Evolutionary conservation across 2,888 invertebrate genomes (phyloP), one percentile per base, ranked within the genome.

Genomic region (Odontocerum albicorne): DNA sequence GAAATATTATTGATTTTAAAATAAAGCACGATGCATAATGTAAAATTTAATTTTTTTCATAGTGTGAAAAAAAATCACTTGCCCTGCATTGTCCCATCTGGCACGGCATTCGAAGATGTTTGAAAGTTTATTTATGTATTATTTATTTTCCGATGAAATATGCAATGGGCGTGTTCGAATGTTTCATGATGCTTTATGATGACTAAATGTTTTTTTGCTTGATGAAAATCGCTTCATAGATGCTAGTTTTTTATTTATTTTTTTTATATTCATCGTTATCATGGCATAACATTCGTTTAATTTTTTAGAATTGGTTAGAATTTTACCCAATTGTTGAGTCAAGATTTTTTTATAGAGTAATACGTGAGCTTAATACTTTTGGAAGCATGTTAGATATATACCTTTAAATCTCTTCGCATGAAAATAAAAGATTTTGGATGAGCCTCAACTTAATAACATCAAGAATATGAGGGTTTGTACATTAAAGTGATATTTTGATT

Each of bases 41-140:
- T 51, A 50, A 53, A 45, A 22, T 55, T 51, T 55, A 20, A 60
- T 49, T 57, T 58, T 55, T 20, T 40, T 4, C 27, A 45, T 45
- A 44, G 40, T 40, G 21, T 40, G 40, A 43, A 27, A 27, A 19
- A 13, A 35, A 35, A 12, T 54, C 51, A 59, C 61, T 45, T 56
- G 56, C 56, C 61, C 55, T 59, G 61, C 56, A 53, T 56, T 59
- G 58, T 59, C 58, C 58, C 61, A 54, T 59, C 58, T 61, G 61
- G 61, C 61, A 61, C 61, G 56, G 49, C 36, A 19, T 45, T 55
- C 49, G 33, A 45, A 53, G 45, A 43, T 55, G 40, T 50, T 20
- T 47, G 33, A 32, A 46, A 46, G 27, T 22, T 27, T 21, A 22
- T n/a, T n/a, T n/a, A n/a, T n/a, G 16, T 39, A 27, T 35, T 20